These are phyloP conservation scores for Drosophila pectinifera DNA, from an alignment of 1,140 invertebrate genomes.

Conservation along the genomic window DNA sequence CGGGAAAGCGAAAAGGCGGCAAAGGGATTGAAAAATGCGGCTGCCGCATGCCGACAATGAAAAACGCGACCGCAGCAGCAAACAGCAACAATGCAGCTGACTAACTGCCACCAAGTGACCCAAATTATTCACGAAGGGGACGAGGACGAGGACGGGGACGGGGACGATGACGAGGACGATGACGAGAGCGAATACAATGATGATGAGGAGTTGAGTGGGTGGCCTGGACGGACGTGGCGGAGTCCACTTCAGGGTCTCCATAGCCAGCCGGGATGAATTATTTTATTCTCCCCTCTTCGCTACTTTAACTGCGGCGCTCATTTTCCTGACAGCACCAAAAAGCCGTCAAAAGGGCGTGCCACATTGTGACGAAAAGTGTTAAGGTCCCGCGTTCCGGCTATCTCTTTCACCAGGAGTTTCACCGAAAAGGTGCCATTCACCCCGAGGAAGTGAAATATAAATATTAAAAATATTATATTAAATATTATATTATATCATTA, in stretches of 20 bases:
- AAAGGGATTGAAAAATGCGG: slow-evolving; percentile 75
- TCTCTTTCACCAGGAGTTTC: slow-evolving; percentile 1
- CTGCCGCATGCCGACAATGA: slow-evolving; percentile 80
- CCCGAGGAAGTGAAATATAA: no score
- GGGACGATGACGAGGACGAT: neutral
- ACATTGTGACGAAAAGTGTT: slow-evolving; percentile 46
- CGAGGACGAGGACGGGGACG: slow-evolving; percentile 26
- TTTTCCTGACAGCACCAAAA: slow-evolving; percentile 65
- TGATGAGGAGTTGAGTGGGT: slow-evolving; percentile 14
- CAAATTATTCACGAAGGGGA: slow-evolving; percentile 76
- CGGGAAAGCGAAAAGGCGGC: neutral
- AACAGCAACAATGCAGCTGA: slow-evolving; percentile 76
- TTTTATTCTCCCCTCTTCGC: slow-evolving; percentile 38
- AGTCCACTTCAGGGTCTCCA: slow-evolving; percentile 28
- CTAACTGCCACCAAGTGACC: slow-evolving; percentile 80
- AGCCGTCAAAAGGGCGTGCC: slow-evolving; percentile 39
- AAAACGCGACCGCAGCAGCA: slow-evolving; percentile 76
- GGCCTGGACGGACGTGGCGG: neutral
- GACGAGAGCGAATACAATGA: neutral
- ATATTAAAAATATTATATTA: no score
- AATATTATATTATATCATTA: no score
- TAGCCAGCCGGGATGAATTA: slow-evolving; percentile 45
- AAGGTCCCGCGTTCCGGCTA: slow-evolving; percentile 5
- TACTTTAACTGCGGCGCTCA: slow-evolving; percentile 35
- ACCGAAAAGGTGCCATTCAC: no score